A percentile compares a stretch with the other conserved stretches of the same genome.
Conservation (phyloP, 2,113 vertebrate genomes). For the Sinocyclocheilus anshuiensis region DNA sequence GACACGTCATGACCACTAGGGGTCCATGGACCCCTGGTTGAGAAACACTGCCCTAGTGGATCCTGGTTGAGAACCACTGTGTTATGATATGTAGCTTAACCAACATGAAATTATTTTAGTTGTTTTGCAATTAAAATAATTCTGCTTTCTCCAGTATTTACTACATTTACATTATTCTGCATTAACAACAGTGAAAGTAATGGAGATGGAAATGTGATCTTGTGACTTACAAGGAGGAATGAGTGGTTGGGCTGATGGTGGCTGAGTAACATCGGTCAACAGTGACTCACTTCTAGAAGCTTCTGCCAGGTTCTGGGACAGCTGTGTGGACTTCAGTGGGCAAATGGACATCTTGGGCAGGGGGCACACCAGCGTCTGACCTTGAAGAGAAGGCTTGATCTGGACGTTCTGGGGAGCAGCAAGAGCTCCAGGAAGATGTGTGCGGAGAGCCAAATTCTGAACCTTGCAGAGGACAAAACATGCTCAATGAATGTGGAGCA, state of each 20-base stretch:
- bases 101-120: not conserved
- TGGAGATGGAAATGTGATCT: not conserved
- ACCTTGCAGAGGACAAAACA: slow-evolving; percentile 68
- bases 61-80: not conserved
- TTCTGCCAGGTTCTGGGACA: slow-evolving; percentile 76
- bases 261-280: slow-evolving; percentile 73
- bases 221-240: slow-evolving; percentile 79
- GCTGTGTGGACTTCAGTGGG: slow-evolving; percentile 79
- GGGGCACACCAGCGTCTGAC: slow-evolving; percentile 76
- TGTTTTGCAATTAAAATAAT: not conserved
- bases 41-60: too few species aligned
- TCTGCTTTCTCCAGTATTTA: not conserved
- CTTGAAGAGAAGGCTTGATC: slow-evolving; percentile 81
- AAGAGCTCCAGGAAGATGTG: slow-evolving; percentile 83
- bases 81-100: not conserved
- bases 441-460: slow-evolving; percentile 86
- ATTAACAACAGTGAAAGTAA: not conserved
- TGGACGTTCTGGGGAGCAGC: slow-evolving; percentile 83
- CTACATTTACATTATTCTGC: not conserved
- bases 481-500: not conserved
- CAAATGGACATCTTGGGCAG: slow-evolving; percentile 78
- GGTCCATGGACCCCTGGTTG: too few species aligned
- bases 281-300: slow-evolving; percentile 76
- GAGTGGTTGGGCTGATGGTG: slow-evolving; percentile 81
- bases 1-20: too few species aligned